Evolutionary conservation across 2,113 vertebrate species (phyloP).

Genomic region (Stegastes partitus): DNA sequence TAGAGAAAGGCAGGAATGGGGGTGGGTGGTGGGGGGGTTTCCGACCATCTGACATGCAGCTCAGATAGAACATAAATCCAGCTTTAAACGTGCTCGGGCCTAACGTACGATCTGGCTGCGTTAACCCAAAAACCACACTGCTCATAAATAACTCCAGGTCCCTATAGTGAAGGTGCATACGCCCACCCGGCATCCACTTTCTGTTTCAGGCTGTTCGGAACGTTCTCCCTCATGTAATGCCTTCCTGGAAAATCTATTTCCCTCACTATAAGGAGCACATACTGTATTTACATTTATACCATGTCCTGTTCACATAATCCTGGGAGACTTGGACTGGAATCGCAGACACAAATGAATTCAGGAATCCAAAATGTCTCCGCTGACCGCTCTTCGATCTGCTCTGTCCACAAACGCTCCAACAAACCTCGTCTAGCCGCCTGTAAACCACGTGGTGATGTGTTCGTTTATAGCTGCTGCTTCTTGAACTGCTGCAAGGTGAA

Average conservation of each 20-base stretch:
- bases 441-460: conserved; percentile 20
- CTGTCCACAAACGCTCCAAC: background rate
- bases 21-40: background rate
- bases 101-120: background rate
- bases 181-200: conserved; percentile 38
- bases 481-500: conserved; percentile 36
- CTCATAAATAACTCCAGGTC: conserved; percentile 46
- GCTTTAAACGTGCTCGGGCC: background rate
- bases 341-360: background rate
- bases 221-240: conserved; percentile 21
- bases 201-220: conserved; percentile 35
- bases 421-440: background rate
- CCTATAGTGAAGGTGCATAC: conserved; percentile 28
- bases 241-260: conserved; percentile 35
- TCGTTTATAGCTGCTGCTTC: conserved; percentile 27
- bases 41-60: background rate
- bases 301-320: conserved; percentile 19
- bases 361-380: conserved; percentile 7
- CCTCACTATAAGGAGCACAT: conserved; percentile 3
- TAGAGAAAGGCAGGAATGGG: background rate
- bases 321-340: conserved; percentile 13
- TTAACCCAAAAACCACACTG: conserved; percentile 1
- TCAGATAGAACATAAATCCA: background rate
- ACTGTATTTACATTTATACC: conserved; percentile 38
- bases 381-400: background rate